These are phyloP conservation scores for Aurelia sp. DNA, from an alignment of 30 jellyfish, hydroid and myxozoan genomes.

Conservation along the genomic window DNA sequence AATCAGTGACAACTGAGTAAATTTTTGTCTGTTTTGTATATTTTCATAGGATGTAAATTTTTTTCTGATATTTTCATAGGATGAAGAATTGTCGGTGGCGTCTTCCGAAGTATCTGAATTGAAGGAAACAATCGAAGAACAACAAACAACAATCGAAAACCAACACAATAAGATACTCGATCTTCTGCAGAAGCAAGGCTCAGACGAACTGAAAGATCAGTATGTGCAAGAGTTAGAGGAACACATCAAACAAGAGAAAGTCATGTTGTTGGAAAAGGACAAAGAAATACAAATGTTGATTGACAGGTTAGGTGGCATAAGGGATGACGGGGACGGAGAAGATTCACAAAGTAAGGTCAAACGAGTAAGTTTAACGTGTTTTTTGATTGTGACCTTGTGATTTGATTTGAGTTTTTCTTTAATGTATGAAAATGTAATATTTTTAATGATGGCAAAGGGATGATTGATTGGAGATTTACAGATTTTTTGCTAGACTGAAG, in stretches of 20 bases:
- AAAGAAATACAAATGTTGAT: conserved; percentile 49
- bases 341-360: conserved; percentile 22
- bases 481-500: no score
- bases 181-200: conserved; percentile 42
- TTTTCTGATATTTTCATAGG: neutral
- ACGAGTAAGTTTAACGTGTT: conserved; percentile 14
- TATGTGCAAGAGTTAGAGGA: conserved; percentile 23
- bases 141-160: conserved; percentile 38
- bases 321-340: conserved; percentile 43
- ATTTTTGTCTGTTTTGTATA: no score
- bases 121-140: conserved; percentile 53
- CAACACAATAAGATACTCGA: conserved; percentile 53
- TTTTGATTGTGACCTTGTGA: no score
- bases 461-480: no score
- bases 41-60: conserved; percentile 29
- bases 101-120: conserved; percentile 48
- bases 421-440: no score
- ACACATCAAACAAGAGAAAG: conserved; percentile 29
- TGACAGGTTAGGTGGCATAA: conserved; percentile 10
- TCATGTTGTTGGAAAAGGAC: conserved; percentile 50
- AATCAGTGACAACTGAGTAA: no score
- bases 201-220: conserved; percentile 35
- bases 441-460: no score
- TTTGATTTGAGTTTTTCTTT: no score
- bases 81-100: conserved; percentile 26